These are phyloP conservation scores for Petrocephalus microphthalmus DNA, from an alignment of 2,113 vertebrate genomes.

Conservation along the genomic window DNA sequence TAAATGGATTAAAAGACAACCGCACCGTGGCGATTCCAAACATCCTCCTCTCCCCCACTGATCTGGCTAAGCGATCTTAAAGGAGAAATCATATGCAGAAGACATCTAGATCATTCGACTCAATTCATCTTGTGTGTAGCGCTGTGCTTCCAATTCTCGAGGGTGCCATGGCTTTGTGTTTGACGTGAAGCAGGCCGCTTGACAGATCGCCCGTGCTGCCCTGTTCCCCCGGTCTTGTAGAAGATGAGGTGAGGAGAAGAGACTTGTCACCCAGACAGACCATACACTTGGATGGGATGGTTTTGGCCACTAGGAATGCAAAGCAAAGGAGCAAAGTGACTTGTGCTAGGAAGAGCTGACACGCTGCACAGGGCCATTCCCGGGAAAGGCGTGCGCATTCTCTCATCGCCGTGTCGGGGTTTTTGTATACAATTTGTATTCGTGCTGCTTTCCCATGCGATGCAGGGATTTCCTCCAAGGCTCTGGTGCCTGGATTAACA, in stretches of 20 bases:
- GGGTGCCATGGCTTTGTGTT: neutral
- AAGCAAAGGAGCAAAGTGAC: slow-evolving; percentile 11
- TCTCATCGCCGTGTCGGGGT: neutral
- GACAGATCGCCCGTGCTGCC: neutral
- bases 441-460: neutral
- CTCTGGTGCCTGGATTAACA: neutral
- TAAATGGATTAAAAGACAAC: neutral
- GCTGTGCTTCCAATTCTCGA: neutral
- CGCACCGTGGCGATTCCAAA: neutral
- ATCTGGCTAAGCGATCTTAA: neutral
- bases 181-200: neutral
- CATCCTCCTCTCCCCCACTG: neutral
- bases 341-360: neutral
- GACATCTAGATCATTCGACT: neutral
- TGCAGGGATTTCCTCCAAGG: neutral
- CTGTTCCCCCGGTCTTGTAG: too few relatives aligned
- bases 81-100: neutral
- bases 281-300: neutral
- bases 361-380: neutral
- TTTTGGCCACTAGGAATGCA: slow-evolving; percentile 11
- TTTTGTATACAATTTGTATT: neutral
- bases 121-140: neutral
- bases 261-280: neutral
- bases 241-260: neutral
- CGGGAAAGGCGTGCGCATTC: neutral